Base-by-base conservation (phyloP, 37 sponge, comb jelly and placozoan species). In the Diacarnus erythraeanus region DNA sequence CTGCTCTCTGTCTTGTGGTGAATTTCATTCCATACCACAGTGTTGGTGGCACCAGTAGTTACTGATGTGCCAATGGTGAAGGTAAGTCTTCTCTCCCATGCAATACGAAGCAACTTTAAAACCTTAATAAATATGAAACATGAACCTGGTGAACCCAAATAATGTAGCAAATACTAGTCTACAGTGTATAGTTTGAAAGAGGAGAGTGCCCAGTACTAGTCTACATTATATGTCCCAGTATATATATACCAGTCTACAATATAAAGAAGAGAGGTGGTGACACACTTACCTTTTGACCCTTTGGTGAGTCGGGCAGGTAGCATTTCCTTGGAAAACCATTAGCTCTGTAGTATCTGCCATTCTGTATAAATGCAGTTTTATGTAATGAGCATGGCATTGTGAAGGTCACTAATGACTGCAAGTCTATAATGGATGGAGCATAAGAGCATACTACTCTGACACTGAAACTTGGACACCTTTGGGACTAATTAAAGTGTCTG, bases 11-110 rank as follows among this genome's bases (percentile, higher is more conserved):
- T 99, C 80, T 99, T 99, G 85, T 99, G 99, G 69, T 99, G 99
- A 38, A 96, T 96, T 44, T 99, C 97, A 80, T 98, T 98, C 99
- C 99, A 98, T 15, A 94, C 97, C 34, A 99, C 76, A 29, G 93
- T 89, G 78, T 99, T 81, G 0, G 69, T 76, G 26, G 75, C 72
- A 1, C 99, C 99, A 1, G 95, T 92, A 22, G 95, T 99, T 12
- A 89, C 90, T 33, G 95, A 94, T 5, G 93, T 88, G 23, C 97
- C 97, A 8, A 99, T 96, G 34, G 97, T 96, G 87, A 99, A 99
- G 59, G 98, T 96, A 0, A 99, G 93, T 38, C 71, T 77, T 23
- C 99, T 67, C 25, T 92, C 81, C 94, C 97, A 99, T 1, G 99
- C 99, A 56, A 87, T 72, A 31, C 77, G 58, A 25, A 99, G 83